A percentile compares a stretch with the other conserved stretches of the same genome.
Conservation (phyloP, 2,797 vertebrate genomes). For the Enteromius afrohamiltoni region DNA sequence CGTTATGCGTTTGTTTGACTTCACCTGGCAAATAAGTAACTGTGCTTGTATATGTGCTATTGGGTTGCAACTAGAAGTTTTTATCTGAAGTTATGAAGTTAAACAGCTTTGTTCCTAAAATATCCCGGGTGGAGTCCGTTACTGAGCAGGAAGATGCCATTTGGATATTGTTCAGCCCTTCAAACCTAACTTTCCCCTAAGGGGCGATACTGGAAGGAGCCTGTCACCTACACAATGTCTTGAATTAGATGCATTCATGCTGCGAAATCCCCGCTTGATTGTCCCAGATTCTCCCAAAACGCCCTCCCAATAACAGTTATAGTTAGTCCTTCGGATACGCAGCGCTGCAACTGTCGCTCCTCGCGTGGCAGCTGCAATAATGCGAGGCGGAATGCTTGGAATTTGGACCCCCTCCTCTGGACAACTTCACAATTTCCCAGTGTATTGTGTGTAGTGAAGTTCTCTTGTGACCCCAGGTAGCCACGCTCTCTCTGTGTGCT, state of each 20-base stretch:
- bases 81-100: not conserved
- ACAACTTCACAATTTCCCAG: constrained; percentile 28
- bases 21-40: constrained; percentile 9
- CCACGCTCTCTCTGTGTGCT: not conserved
- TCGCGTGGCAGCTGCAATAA: constrained; percentile 65
- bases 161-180: constrained; percentile 62
- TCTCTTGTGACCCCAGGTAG: not conserved
- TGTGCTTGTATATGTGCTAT: not conserved
- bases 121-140: constrained; percentile 71
- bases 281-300: constrained; percentile 16
- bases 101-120: constrained; percentile 70
- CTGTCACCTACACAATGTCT: constrained; percentile 59
- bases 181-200: constrained; percentile 67
- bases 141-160: constrained; percentile 58
- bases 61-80: not conserved
- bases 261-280: constrained; percentile 1
- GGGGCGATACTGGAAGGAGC: constrained; percentile 62
- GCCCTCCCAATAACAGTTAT: constrained; percentile 4
- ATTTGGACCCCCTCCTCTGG: constrained; percentile 52
- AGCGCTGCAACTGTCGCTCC: constrained; percentile 51
- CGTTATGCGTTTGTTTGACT: not conserved
- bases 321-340: not conserved
- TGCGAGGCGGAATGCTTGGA: constrained; percentile 63
- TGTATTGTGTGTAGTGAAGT: not conserved
- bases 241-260: not conserved